These are phyloP conservation scores for Coptodon bakossiorum DNA, from an alignment of 2,113 vertebrate species.

Conservation along the genomic window DNA sequence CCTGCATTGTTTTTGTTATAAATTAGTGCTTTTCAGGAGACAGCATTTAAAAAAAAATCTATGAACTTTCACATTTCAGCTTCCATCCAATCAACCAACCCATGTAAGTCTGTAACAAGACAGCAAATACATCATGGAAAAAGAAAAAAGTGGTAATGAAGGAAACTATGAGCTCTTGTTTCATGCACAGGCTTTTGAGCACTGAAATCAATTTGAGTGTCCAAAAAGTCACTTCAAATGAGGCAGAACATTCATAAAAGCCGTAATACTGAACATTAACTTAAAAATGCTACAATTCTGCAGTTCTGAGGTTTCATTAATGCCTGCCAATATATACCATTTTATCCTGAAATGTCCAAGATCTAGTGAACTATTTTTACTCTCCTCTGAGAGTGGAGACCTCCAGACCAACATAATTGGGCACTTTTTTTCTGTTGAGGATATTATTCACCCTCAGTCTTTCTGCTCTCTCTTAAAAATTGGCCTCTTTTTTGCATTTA, in stretches of 20 bases:
- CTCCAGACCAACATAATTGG: constrained; percentile 32
- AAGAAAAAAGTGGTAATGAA: not conserved
- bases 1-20: not conserved
- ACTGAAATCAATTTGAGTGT: constrained; percentile 7
- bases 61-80: not conserved
- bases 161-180: constrained; percentile 40
- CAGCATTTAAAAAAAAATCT: not conserved
- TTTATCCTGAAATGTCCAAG: constrained; percentile 32
- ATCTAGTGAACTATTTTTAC: constrained; percentile 44
- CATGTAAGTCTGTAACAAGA: not conserved
- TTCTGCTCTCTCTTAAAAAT: not conserved
- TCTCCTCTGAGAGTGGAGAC: constrained; percentile 17
- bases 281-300: constrained; percentile 14
- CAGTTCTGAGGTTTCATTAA: constrained; percentile 40
- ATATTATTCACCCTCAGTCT: constrained; percentile 34
- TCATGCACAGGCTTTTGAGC: not conserved
- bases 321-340: constrained; percentile 23
- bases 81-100: not conserved
- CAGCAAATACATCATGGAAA: constrained; percentile 13
- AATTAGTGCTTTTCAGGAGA: not conserved
- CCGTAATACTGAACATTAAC: constrained; percentile 17
- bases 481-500: constrained; percentile 16
- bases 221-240: constrained; percentile 45
- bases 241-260: constrained; percentile 56
- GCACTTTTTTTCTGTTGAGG: constrained; percentile 10